Evolutionary conservation across 1,140 invertebrate genomes (phyloP).

Genomic region (Cylas formicarius): DNA sequence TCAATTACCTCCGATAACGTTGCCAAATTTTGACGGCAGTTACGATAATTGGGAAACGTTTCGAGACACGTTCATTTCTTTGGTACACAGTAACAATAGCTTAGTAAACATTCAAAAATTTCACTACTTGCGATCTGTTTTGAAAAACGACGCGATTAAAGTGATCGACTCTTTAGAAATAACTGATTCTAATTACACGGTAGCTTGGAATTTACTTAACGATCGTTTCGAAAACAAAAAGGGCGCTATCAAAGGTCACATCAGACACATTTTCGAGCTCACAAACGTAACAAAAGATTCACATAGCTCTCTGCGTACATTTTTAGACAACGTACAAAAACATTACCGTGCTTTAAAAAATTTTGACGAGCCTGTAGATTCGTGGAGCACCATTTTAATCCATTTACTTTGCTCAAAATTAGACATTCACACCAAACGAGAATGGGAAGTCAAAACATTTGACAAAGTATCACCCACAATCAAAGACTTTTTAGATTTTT

Average conservation of each 20-base stretch:
- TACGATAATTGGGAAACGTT: constrained; percentile 35
- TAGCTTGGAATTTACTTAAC: constrained; percentile 33
- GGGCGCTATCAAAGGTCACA: constrained; percentile 23
- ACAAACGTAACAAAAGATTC: constrained; percentile 15
- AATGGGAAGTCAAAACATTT: constrained; percentile 23
- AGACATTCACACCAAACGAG: constrained; percentile 19
- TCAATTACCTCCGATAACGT: no score
- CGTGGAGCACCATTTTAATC: constrained; percentile 21
- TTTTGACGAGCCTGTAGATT: constrained; percentile 12
- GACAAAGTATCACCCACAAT: no score
- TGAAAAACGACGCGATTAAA: constrained; percentile 30
- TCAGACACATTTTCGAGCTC: constrained; percentile 17
- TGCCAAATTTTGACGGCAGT: constrained; percentile 31
- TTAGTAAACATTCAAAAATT: constrained; percentile 32
- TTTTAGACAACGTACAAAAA: constrained; percentile 14
- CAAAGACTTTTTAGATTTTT: no score
- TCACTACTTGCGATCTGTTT: constrained; percentile 31
- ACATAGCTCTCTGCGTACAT: constrained; percentile 4
- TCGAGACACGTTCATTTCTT: constrained; percentile 30
- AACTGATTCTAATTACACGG: constrained; percentile 29
- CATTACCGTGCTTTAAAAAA: constrained; percentile 15
- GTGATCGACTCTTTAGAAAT: constrained; percentile 32
- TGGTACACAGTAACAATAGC: constrained; percentile 29
- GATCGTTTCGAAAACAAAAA: constrained; percentile 34
- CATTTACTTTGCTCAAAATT: constrained; percentile 24